phyloP scores from a whole-genome alignment of 2,888 invertebrate genomes.

The Cryptus armator region DNA sequence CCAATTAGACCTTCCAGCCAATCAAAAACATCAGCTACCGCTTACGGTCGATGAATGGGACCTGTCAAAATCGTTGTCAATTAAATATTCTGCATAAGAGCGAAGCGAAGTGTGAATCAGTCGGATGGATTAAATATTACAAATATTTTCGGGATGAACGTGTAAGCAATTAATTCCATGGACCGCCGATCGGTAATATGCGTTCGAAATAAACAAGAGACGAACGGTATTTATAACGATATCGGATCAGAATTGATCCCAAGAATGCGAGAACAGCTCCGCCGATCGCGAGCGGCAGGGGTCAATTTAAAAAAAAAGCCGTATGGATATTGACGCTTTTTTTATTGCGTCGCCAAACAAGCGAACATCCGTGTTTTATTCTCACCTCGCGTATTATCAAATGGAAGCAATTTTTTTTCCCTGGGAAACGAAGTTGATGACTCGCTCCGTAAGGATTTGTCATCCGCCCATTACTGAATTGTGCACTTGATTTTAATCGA shows the following conservation, averaged over 20 bases:
- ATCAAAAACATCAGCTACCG: constrained; percentile 35
- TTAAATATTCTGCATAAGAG: not conserved
- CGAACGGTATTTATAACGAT: not conserved
- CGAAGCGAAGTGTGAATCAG: not conserved
- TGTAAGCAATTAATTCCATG: not conserved
- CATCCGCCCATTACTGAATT: constrained; percentile 65
- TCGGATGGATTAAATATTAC: not conserved
- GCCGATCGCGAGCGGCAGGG: not conserved
- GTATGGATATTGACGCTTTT: not conserved
- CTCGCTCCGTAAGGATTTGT: constrained; percentile 53
- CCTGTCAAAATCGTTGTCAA: constrained; percentile 20
- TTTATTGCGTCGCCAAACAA: not conserved
- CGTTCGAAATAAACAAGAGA: not conserved
- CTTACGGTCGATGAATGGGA: not conserved
- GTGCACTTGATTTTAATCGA: constrained; percentile 54
- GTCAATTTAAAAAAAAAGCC: constrained; percentile 4
- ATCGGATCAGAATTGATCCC: not conserved
- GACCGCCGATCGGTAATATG: not conserved
- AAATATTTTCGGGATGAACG: not conserved
- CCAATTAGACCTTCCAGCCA: constrained; percentile 47
- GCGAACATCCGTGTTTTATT: not conserved
- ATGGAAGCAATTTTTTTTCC: not conserved
- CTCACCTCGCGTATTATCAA: constrained; percentile 30
- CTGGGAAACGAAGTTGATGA: constrained; percentile 21
- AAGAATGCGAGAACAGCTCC: not conserved